Evolutionary conservation across 2,113 vertebrate species (phyloP).

Genomic region (Rhinolophus sinicus): DNA sequence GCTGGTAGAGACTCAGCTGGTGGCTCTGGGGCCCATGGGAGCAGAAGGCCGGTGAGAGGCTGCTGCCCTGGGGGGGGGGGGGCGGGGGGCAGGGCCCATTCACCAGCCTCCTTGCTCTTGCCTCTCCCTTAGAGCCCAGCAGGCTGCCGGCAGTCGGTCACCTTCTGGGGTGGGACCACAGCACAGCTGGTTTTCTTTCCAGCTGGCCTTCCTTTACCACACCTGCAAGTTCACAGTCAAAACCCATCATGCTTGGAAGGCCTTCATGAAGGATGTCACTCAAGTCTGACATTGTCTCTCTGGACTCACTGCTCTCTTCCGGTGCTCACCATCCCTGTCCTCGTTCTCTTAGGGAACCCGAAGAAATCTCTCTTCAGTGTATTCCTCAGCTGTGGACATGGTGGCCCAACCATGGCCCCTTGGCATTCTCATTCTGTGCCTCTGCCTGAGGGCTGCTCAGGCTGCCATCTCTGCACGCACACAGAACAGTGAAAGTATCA

Average conservation of each 20-base stretch:
- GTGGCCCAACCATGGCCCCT: fast-evolving
- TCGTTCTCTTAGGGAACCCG: background rate
- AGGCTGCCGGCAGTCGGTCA: background rate
- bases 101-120: background rate
- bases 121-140: no score
- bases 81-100: no score
- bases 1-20: no score
- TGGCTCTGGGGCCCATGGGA: background rate
- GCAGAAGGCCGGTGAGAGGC: background rate
- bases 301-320: background rate
- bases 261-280: background rate
- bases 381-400: background rate
- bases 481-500: background rate
- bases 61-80: fast-evolving
- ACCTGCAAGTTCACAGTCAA: background rate
- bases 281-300: background rate
- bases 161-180: background rate
- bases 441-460: background rate
- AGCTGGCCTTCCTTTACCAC: background rate
- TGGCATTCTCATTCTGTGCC: background rate
- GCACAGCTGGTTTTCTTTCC: background rate
- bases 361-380: background rate
- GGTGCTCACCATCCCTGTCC: background rate
- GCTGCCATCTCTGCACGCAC: background rate
- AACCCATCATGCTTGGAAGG: background rate